A percentile compares a stretch with the other conserved stretches of the same genome.
These are phyloP conservation scores for Scomber scombrus DNA, from an alignment of 2,113 vertebrate genomes.

Conservation along the genomic window DNA sequence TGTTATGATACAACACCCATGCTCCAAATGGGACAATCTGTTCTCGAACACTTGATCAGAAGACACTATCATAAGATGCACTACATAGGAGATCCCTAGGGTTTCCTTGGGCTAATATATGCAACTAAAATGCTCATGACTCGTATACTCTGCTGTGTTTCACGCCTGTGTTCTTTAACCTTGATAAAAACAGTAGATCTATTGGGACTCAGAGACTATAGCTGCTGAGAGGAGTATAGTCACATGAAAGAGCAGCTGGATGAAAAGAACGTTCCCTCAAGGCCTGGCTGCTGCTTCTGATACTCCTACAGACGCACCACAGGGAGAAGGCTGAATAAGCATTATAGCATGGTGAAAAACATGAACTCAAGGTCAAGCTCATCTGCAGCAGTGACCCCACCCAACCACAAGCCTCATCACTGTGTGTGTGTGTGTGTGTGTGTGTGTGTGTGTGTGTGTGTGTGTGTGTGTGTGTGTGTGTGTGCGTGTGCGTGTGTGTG, in stretches of 20 bases:
- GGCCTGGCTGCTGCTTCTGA: slow-evolving; percentile 57
- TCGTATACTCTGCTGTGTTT: slow-evolving; percentile 45
- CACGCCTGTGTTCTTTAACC: slow-evolving; percentile 56
- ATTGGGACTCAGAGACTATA: slow-evolving; percentile 36
- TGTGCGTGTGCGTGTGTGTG: not conserved
- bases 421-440: not conserved
- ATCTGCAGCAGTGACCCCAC: slow-evolving; percentile 57
- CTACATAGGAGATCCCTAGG: slow-evolving; percentile 24
- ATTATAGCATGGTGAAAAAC: slow-evolving; percentile 55
- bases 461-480: not conserved
- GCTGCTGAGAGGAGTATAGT: slow-evolving; percentile 60
- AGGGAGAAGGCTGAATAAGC: slow-evolving; percentile 68
- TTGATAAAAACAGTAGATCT: slow-evolving; percentile 53
- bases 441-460: slow-evolving; percentile 4
- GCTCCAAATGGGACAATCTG: not conserved
- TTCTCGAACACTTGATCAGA: slow-evolving; percentile 2
- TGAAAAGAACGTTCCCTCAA: slow-evolving; percentile 67
- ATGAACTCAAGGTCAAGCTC: slow-evolving; percentile 60
- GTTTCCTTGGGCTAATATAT: slow-evolving; percentile 23
- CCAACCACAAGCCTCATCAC: slow-evolving; percentile 28
- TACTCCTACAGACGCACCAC: slow-evolving; percentile 58
- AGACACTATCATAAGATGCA: not conserved
- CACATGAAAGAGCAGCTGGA: slow-evolving; percentile 75
- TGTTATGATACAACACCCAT: not conserved
- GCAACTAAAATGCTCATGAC: slow-evolving; percentile 35